A percentile compares a stretch with the other conserved stretches of the same genome.
phyloP scores from a whole-genome alignment of 2,113 vertebrate species.

The Junco hyemalis region DNA sequence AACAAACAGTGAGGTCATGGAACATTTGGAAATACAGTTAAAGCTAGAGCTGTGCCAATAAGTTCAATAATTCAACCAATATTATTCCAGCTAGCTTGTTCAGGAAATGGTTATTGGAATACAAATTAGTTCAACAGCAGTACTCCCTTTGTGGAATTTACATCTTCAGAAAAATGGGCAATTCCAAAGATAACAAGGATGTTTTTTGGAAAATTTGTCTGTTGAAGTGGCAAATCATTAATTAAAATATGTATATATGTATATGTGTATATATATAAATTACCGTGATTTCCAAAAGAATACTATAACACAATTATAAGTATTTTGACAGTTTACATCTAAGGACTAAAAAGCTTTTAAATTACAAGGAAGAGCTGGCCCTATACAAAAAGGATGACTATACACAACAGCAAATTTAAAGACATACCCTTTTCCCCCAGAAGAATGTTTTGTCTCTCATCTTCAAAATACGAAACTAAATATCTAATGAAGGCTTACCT shows the following conservation, averaged over 20 bases:
- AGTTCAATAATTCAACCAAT: conserved; percentile 55
- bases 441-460: neutral
- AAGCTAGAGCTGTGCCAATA: conserved; percentile 85
- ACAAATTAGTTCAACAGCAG: neutral
- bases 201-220: neutral
- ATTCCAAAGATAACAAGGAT: neutral
- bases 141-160: neutral
- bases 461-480: neutral
- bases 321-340: neutral
- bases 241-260: neutral
- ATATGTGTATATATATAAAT: neutral
- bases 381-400: neutral
- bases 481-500: neutral
- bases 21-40: conserved; percentile 76
- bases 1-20: conserved; percentile 69
- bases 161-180: neutral
- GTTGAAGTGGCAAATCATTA: neutral
- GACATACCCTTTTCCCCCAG: neutral
- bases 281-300: neutral
- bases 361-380: neutral
- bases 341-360: neutral
- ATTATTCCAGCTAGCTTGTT: neutral
- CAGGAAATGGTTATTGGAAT: conserved; percentile 5
- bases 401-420: neutral
- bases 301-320: neutral